Evolutionary conservation across 1,140 invertebrate species (phyloP).

Genomic region (Apis cerana): DNA sequence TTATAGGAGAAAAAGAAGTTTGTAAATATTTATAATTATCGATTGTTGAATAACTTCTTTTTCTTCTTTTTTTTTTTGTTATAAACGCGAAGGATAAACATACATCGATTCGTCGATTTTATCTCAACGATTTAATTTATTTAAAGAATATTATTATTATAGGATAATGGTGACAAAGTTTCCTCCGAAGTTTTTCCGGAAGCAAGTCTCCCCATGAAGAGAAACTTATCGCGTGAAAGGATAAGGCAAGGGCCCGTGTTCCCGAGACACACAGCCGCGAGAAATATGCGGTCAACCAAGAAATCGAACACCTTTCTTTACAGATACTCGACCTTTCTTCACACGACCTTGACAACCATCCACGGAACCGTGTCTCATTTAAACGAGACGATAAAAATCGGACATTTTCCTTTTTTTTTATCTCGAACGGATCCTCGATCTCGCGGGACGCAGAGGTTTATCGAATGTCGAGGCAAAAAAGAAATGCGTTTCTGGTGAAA

Average conservation of each 20-base stretch:
- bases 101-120: no score
- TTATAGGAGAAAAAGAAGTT: no score
- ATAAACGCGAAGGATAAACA: no score
- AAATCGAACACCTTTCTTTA: constrained; percentile 47
- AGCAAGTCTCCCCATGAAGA: constrained; percentile 12
- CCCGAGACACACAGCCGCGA: constrained; percentile 3
- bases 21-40: no score
- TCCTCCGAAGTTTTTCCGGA: constrained; percentile 25
- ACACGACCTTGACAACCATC: constrained; percentile 31
- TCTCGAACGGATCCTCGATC: neutral
- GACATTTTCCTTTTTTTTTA: neutral
- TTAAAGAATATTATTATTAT: no score
- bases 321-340: constrained; percentile 32
- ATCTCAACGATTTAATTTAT: no score
- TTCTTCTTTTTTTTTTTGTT: no score
- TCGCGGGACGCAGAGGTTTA: neutral
- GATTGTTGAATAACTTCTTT: no score
- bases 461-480: neutral
- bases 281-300: constrained; percentile 50
- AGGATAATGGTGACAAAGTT: neutral
- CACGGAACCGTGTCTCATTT: constrained; percentile 29
- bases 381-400: constrained; percentile 15
- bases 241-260: neutral
- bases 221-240: constrained; percentile 44
- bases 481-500: no score